A percentile compares a stretch with the other conserved stretches of the same genome.
These are phyloP conservation scores for Pseudorasbora parva DNA, from an alignment of 2,113 vertebrate species.

Conservation along the genomic window DNA sequence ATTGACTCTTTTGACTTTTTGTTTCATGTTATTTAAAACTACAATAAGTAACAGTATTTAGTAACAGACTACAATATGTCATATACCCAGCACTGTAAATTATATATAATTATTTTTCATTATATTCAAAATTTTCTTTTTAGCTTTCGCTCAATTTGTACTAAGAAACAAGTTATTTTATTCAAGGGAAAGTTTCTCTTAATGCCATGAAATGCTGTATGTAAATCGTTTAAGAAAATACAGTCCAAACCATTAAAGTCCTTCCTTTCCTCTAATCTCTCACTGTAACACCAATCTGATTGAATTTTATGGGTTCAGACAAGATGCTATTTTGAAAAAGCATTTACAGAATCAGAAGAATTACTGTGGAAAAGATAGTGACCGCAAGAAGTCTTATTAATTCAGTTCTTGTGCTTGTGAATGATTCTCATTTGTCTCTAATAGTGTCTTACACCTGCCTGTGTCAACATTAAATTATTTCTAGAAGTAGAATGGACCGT, in stretches of 20 bases:
- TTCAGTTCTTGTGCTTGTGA: not conserved
- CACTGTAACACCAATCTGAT: not conserved
- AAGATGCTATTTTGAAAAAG: slow-evolving; percentile 1
- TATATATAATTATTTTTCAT: too few species aligned
- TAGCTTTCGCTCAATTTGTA: too few species aligned
- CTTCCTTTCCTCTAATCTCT: not conserved
- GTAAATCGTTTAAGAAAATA: not conserved
- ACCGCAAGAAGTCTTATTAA: slow-evolving; percentile 6
- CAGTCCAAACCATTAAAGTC: not conserved
- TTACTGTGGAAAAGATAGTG: not conserved
- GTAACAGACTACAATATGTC: too few species aligned
- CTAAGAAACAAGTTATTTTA: too few species aligned
- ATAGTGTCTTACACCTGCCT: not conserved
- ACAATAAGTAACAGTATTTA: too few species aligned
- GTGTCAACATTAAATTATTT: not conserved
- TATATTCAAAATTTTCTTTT: too few species aligned
- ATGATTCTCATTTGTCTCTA: not conserved
- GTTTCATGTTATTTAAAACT: too few species aligned
- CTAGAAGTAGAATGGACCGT: not conserved
- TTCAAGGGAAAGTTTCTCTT: too few species aligned
- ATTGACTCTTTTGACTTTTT: too few species aligned
- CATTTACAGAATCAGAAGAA: not conserved
- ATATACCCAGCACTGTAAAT: too few species aligned
- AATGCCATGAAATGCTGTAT: not conserved
- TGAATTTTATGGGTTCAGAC: not conserved